Evolutionary conservation across 2,113 vertebrate genomes (phyloP), one percentile per base, ranked within the genome.

Genomic region (Campylorhamphus procurvoides): DNA sequence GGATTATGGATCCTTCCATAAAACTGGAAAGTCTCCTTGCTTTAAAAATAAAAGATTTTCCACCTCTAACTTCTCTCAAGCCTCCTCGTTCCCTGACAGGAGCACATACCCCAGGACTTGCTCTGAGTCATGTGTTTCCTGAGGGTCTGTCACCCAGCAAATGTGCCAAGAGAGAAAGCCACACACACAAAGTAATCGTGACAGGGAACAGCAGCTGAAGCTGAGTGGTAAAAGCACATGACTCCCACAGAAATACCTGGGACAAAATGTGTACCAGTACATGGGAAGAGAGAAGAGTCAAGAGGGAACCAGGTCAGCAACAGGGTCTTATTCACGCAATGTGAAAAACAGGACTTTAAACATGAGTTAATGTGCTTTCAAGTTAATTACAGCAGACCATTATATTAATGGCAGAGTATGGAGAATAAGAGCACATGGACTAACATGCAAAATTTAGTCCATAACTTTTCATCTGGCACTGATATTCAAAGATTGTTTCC

Each of bases 201-300:
- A 88, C 90, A 92, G 77, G 20, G 90, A 94, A 78, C 55, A 91
- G 92, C 79, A 96, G 88, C 72, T 93, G 90, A 93, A 93, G 66
- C 47, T 1, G 6, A 84, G 23, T 63, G 69, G 76, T 31, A 89
- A 77, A 93, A 80, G 75, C 63, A 60, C 37, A 84, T 28, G 76
- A 92, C 73, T 85, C 29, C 4, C n/a, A 68, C 59, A 79, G 79
- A 92, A 94, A 93, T 93, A 95, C 83, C 84, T 87, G 77, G 60
- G 83, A 94, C 80, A 95, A 94, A 95, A 81, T 37, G 53, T 75
- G 40, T 58, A 77, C 44, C 52, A 53, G 52, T 49, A 85, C 42
- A 42, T 1, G 15, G 10, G 49, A 19, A 55, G 14, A 68, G 14
- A n/a, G 14, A 77, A 69, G 37, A 81, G 40, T 47, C 35, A n/a